Percentiles rank a stretch among this genome's conserved stretches.
Evolutionary conservation across 1,140 invertebrate genomes (phyloP).

Genomic region (Holcopasites calliopsidis): DNA sequence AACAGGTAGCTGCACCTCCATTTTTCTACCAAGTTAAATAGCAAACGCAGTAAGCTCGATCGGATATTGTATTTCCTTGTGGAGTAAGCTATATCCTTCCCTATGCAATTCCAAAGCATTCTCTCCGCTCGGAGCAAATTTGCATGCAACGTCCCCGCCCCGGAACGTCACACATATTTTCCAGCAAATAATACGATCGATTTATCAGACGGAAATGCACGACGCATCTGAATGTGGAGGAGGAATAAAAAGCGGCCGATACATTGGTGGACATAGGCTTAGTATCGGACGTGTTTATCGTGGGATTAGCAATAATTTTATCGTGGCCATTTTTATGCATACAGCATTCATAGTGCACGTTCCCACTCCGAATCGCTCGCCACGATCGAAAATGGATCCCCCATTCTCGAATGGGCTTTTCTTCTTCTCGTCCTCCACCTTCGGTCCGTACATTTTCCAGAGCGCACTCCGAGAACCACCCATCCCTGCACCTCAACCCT

Average conservation of each 20-base stretch:
- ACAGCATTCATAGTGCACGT: neutral
- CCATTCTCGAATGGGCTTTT: neutral
- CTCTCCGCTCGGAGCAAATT: neutral
- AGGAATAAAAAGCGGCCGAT: constrained; percentile 13
- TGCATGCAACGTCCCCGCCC: neutral
- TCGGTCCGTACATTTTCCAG: neutral
- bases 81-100: neutral
- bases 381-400: constrained; percentile 39
- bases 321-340: constrained; percentile 41
- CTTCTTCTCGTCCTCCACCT: neutral
- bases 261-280: constrained; percentile 40
- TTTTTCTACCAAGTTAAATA: neutral
- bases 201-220: constrained; percentile 3
- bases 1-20: neutral
- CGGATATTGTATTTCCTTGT: neutral
- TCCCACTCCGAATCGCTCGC: constrained; percentile 25
- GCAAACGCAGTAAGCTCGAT: neutral
- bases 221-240: neutral
- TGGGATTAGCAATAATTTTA: constrained; percentile 61
- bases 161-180: neutral
- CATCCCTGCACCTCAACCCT: constrained; percentile 36
- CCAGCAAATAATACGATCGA: constrained; percentile 20
- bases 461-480: constrained; percentile 1
- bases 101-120: neutral
- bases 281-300: constrained; percentile 57